Base-by-base conservation (phyloP, 2,888 invertebrate species). In the Geotrupes spiniger region DNA sequence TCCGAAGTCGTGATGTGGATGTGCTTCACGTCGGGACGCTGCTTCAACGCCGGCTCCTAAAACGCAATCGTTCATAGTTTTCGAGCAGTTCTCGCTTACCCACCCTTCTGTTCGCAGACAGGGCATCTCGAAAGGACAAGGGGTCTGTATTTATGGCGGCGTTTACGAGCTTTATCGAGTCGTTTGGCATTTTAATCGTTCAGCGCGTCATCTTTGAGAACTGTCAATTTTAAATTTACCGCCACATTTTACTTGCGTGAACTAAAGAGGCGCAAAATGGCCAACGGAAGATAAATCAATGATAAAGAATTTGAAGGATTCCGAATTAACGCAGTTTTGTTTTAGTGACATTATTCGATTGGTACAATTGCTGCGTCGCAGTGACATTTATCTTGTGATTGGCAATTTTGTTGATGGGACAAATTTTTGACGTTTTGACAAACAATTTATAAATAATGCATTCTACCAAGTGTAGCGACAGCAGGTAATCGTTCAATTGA, bases 1-100 rank as follows among this genome's bases (percentile, higher is more conserved):
- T 61, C 60, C 6, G 65, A 59, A 51, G 70, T 65, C 9, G 62
- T 60, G 17, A 74, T 68, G 54, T 65, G 65, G 14, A 67, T 55
- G 53, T 74, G 74, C 47, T 64, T 61, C 16, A 74, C 63, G 49
- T 63, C 51, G 44, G 63, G 33, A 45, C 72, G 58, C 54, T 49
- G 31, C 27, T 42, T 38, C 4, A n/a, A 26, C 11, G 12, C 10
- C 2, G 43, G 21, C 21, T 43, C 12, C 42, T 29, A 42, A 17
- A 31, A 29, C 29, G 17, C 33, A 9, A 16, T 9, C 31, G 29
- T 33, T 31, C 10, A n/a, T 10, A 12, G n/a, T 17, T n/a, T 29
- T 16, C 15, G 21, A 26, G 28, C 12, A 31, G 36, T 39, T 25
- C 21, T 21, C 6, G 21, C 21, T 21, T 6, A 21, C 21, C 21